These are phyloP conservation scores for Heliangelus exortis DNA, from an alignment of 2,797 vertebrate species.

Conservation along the genomic window DNA sequence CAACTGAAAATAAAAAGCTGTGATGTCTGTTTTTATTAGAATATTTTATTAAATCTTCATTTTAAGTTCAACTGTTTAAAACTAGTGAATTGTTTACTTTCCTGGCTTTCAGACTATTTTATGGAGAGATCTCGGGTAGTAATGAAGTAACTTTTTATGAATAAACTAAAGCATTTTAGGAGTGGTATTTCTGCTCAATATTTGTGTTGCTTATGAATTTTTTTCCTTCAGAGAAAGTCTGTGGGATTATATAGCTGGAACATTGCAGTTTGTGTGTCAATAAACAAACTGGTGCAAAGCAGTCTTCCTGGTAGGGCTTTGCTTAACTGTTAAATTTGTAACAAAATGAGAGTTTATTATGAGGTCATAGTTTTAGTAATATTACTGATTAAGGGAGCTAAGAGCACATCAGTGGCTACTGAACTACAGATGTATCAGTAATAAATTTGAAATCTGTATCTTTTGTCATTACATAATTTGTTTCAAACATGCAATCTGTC, in stretches of 20 bases:
- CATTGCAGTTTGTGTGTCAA: neutral
- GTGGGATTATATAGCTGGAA: neutral
- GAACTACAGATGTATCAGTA: neutral
- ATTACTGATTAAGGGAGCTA: neutral
- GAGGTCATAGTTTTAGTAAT: neutral
- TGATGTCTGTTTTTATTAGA: conserved; percentile 21
- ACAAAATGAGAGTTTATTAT: neutral
- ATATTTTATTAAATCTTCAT: neutral
- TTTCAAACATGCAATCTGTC: neutral
- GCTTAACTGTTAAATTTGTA: neutral
- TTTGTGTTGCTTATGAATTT: neutral
- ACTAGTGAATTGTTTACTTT: neutral
- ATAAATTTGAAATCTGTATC: neutral
- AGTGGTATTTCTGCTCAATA: conserved; percentile 2
- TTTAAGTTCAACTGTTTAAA: neutral
- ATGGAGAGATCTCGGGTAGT: neutral
- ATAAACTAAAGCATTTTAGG: neutral
- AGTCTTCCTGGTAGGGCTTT: neutral
- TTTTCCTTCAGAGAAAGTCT: neutral
- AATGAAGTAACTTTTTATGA: neutral
- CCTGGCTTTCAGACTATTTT: neutral
- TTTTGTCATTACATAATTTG: neutral
- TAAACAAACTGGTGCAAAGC: neutral
- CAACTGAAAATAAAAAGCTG: neutral
- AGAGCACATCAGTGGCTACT: neutral